Evolutionary conservation across 2,113 vertebrate species (phyloP).

Genomic region (Catharus fuscescens): DNA sequence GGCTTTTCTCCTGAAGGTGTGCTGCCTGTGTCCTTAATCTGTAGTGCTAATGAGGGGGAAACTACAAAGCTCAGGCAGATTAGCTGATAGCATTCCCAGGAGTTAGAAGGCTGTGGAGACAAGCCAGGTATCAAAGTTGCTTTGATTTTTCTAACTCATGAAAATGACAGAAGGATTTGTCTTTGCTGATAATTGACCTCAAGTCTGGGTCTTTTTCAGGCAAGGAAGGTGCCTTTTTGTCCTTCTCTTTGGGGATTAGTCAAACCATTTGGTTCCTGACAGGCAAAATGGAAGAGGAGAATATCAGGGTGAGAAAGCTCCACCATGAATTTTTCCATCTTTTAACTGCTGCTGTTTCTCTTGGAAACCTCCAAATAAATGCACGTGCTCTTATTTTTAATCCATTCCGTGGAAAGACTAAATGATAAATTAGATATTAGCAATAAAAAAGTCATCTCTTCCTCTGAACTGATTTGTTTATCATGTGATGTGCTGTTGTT

Average conservation of each 20-base stretch:
- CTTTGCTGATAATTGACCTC: slow-evolving; percentile 1
- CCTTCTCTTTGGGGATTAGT: background rate
- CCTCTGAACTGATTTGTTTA: background rate
- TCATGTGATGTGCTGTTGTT: background rate
- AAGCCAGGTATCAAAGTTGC: slow-evolving; percentile 21
- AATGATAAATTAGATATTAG: background rate
- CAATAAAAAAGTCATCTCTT: background rate
- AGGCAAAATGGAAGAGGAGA: background rate
- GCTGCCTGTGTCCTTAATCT: background rate
- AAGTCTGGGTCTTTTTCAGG: background rate
- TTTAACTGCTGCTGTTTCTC: background rate
- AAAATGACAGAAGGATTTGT: background rate
- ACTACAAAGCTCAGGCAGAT: background rate
- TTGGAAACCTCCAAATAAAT: background rate
- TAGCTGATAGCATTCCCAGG: background rate
- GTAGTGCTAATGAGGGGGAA: background rate
- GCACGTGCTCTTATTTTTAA: background rate
- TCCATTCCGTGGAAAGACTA: background rate
- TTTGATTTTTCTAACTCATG: slow-evolving; percentile 22
- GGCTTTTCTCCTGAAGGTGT: background rate
- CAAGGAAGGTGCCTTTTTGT: background rate
- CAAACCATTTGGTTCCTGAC: background rate
- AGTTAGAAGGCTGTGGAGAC: background rate
- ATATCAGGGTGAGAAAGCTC: background rate
- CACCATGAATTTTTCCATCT: background rate